Evolutionary conservation across 92 coral and sea anemone genomes (phyloP).

Genomic region (Zoanthus sansibaricus): DNA sequence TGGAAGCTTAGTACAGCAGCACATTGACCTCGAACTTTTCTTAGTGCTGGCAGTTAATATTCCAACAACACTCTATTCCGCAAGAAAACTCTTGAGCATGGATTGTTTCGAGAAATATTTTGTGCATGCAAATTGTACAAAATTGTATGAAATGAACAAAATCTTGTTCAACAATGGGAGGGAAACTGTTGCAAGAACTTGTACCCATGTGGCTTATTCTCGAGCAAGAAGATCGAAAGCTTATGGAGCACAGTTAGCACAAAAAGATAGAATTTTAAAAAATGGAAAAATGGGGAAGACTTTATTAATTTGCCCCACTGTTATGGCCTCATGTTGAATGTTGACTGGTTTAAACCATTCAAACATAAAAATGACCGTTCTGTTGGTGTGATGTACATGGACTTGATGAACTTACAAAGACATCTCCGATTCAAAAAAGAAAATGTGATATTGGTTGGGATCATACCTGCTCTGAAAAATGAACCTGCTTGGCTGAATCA

Average conservation of each 20-base stretch:
- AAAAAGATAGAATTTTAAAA: no score
- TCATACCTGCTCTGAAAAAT: no score
- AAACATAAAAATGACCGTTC: no score
- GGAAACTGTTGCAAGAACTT: slow-evolving; percentile 2
- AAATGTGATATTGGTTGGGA: no score
- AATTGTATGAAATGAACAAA: slow-evolving; percentile 24
- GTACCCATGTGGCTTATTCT: not conserved
- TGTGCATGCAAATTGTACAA: not conserved
- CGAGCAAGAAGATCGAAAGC: not conserved
- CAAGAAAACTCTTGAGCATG: not conserved
- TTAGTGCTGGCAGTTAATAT: not conserved
- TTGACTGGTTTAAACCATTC: no score
- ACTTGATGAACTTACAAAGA: no score
- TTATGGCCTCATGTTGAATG: no score
- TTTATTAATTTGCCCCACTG: no score
- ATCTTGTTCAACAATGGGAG: slow-evolving; percentile 3
- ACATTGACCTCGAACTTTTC: not conserved
- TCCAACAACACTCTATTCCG: slow-evolving; percentile 1
- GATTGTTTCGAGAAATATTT: not conserved
- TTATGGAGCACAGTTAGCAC: not conserved
- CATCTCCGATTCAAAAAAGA: no score
- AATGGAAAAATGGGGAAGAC: no score
- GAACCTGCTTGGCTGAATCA: no score
- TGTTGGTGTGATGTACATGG: no score
- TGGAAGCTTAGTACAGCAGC: slow-evolving; percentile 13